phyloP scores from a whole-genome alignment of 1,140 invertebrate species.

The Drosophila repleta region DNA sequence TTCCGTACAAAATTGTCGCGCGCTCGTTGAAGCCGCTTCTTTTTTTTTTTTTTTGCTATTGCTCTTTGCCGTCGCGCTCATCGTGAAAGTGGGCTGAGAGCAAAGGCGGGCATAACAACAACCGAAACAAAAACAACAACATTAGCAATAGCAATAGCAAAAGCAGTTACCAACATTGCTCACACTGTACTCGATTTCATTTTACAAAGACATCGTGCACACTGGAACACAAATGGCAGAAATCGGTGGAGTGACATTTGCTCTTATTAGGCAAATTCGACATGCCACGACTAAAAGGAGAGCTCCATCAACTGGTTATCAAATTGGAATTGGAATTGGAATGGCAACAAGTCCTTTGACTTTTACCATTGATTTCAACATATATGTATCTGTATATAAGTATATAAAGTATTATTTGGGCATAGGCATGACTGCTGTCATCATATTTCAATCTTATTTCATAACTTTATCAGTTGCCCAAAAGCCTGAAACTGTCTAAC shows the following conservation, averaged over 20 bases:
- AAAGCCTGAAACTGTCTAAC: too few species aligned
- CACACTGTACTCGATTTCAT: slow-evolving; percentile 75
- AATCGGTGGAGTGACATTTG: slow-evolving; percentile 3
- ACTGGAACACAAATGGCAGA: slow-evolving; percentile 40
- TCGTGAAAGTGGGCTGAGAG: slow-evolving; percentile 76
- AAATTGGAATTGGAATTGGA: not conserved
- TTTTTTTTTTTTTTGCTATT: slow-evolving; percentile 37
- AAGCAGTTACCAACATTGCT: slow-evolving; percentile 64
- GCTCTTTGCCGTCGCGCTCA: slow-evolving; percentile 44
- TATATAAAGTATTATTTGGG: too few species aligned
- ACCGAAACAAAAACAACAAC: slow-evolving; percentile 43
- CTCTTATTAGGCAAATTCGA: slow-evolving; percentile 1
- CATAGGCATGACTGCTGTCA: too few species aligned
- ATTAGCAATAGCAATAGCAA: slow-evolving; percentile 40
- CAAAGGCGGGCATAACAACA: slow-evolving; percentile 51
- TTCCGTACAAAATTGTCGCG: slow-evolving; percentile 48
- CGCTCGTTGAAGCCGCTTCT: slow-evolving; percentile 8
- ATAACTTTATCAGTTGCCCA: too few species aligned
- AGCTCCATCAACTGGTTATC: not conserved
- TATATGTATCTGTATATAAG: too few species aligned
- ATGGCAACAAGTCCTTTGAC: not conserved
- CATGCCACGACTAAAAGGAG: not conserved
- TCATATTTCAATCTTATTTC: too few species aligned
- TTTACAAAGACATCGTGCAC: slow-evolving; percentile 47
- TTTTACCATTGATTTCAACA: too few species aligned